Evolutionary conservation across 2,888 invertebrate species (phyloP).

Genomic region (Achlya flavicornis): DNA sequence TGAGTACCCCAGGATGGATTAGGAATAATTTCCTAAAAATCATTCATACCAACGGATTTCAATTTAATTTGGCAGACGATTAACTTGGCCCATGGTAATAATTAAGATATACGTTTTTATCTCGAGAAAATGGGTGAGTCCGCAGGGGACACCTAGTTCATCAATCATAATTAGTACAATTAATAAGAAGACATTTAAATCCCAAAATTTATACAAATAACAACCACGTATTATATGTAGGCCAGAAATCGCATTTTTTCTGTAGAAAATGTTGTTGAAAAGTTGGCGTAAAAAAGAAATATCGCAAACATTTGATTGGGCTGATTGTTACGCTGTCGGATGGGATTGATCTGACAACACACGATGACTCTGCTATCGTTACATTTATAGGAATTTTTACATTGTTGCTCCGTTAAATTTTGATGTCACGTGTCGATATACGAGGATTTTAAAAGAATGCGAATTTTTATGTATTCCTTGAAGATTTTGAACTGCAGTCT

Average conservation of each 20-base stretch:
- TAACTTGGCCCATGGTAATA: too few species aligned
- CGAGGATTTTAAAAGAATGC: background rate
- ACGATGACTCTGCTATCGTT: background rate
- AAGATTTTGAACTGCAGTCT: background rate
- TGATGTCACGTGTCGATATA: background rate
- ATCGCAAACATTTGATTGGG: conserved; percentile 7
- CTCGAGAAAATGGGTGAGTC: too few species aligned
- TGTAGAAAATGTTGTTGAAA: background rate
- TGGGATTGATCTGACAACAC: conserved; percentile 1
- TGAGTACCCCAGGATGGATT: too few species aligned
- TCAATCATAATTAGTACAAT: too few species aligned
- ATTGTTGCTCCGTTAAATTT: background rate
- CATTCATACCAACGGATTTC: too few species aligned
- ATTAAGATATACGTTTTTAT: too few species aligned
- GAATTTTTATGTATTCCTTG: background rate
- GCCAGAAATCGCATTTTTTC: background rate
- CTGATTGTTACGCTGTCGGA: background rate
- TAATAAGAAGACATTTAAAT: too few species aligned
- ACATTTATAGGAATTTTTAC: background rate
- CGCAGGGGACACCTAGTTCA: too few species aligned
- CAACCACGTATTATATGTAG: background rate
- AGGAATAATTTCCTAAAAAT: too few species aligned
- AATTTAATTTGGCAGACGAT: too few species aligned
- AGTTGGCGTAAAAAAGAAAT: background rate
- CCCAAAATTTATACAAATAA: too few species aligned